Base-by-base conservation (phyloP, 2,113 vertebrate species). In the Petromus typicus region DNA sequence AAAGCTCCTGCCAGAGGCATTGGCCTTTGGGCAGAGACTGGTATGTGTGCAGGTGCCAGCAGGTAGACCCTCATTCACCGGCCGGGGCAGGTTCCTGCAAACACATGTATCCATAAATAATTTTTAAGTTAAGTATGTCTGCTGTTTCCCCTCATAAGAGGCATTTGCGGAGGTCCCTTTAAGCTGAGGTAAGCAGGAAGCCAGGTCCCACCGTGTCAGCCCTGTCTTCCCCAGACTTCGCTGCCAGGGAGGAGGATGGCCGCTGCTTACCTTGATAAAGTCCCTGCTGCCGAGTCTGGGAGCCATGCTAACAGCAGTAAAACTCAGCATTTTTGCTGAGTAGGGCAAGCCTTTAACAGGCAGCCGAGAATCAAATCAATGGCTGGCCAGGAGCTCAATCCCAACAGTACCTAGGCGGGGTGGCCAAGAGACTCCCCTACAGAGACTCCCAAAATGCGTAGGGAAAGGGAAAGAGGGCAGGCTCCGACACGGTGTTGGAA, bases 251-350 rank as follows among this genome's bases (percentile, higher is more conserved):
- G 92, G 69, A 86, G 56, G 96, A 87, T 4, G 54, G 78, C 95
- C 96, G 89, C 76, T 91, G 82, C 94, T 97, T 86, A 94, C 97
- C 92, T 92, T 11, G 89, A 22, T 5, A 64, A 97, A 98, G 97
- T 59, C 98, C 89, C 96, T 97, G 97, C 88, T 93, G 97, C 96
- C 0, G 48, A 97, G 96, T 97, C 96, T 97, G 90, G 96, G 97
- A 96, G 97, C 97, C 90, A 69, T 27, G 96, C 89, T 96, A 98
- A 98, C 96, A 98, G 97, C 97, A 97, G 91, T 98, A 97, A 98
- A 98, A 98, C 95, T 97, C 92, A 93, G 2, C 0, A 85, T 98
- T 98, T 98, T 97, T 98, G 98, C 98, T 98, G 98, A 98, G 97
- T 97, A 22, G 97, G 94, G 92, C 79, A 96, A 96, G 97, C 96